Conservation (phyloP, 2,797 vertebrate species). For the Channa striata region DNA sequence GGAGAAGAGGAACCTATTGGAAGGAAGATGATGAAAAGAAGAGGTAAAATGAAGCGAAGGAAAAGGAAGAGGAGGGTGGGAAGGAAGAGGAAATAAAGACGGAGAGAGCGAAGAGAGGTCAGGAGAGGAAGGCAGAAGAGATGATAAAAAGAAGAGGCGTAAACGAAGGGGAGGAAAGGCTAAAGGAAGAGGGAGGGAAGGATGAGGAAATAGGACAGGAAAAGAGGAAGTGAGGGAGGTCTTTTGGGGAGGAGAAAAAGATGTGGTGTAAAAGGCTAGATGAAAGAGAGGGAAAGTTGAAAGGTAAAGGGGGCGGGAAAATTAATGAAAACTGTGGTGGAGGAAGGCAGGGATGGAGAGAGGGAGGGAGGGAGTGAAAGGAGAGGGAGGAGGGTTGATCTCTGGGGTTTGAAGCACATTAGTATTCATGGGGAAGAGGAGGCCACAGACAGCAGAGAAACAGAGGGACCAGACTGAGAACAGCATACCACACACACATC, state of each 20-base stretch:
- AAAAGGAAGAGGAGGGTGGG: background rate
- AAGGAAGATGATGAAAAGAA: slow-evolving; percentile 29
- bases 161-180: slow-evolving; percentile 25
- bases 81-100: slow-evolving; percentile 2
- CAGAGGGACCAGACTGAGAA: slow-evolving; percentile 80
- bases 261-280: slow-evolving; percentile 63
- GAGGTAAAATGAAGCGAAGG: background rate
- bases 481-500: slow-evolving; percentile 68
- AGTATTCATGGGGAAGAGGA: slow-evolving; percentile 86
- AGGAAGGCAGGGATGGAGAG: slow-evolving; percentile 68
- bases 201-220: slow-evolving; percentile 52
- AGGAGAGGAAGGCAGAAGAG: slow-evolving; percentile 17
- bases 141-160: slow-evolving; percentile 40
- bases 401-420: slow-evolving; percentile 85
- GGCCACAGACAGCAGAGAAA: slow-evolving; percentile 84
- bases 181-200: slow-evolving; percentile 33
- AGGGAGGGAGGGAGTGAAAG: slow-evolving; percentile 49
- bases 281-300: slow-evolving; percentile 77
- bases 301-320: slow-evolving; percentile 73
- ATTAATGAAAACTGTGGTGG: slow-evolving; percentile 65
- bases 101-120: slow-evolving; percentile 11
- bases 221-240: slow-evolving; percentile 54
- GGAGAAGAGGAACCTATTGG: too few species aligned
- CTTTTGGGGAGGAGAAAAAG: slow-evolving; percentile 60
- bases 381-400: slow-evolving; percentile 82